These are phyloP conservation scores for Spodoptera frugiperda DNA, from an alignment of 1,140 invertebrate species.

Conservation along the genomic window DNA sequence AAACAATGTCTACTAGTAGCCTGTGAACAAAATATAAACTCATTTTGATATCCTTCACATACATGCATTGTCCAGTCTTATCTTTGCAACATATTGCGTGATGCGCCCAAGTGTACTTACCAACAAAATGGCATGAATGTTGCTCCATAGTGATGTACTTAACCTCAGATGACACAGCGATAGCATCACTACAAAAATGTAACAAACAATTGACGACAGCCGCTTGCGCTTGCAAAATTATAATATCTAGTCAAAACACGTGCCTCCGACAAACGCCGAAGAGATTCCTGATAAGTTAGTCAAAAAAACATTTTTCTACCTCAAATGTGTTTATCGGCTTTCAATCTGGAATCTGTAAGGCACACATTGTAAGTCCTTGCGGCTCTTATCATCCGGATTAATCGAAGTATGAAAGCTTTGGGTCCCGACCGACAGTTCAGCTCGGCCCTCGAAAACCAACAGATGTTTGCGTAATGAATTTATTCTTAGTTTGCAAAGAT, in stretches of 20 bases:
- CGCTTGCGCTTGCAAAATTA: slow-evolving; percentile 59
- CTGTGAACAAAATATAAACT: background rate
- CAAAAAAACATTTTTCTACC: slow-evolving; percentile 73
- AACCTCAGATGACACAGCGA: slow-evolving; percentile 49
- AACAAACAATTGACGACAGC: slow-evolving; percentile 59
- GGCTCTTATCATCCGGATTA: slow-evolving; percentile 80
- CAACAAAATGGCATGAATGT: slow-evolving; percentile 40
- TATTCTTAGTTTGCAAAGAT: slow-evolving; percentile 53
- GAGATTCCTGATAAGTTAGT: slow-evolving; percentile 67
- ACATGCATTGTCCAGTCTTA: slow-evolving; percentile 31
- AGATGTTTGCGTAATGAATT: slow-evolving; percentile 59
- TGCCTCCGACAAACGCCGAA: slow-evolving; percentile 63
- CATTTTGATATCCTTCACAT: slow-evolving; percentile 36
- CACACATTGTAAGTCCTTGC: slow-evolving; percentile 81
- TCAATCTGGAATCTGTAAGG: slow-evolving; percentile 80
- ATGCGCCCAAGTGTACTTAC: slow-evolving; percentile 31
- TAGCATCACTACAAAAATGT: slow-evolving; percentile 54
- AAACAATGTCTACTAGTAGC: slow-evolving; percentile 16
- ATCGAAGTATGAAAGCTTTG: slow-evolving; percentile 75
- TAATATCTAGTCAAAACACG: slow-evolving; percentile 79
- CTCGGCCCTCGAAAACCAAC: slow-evolving; percentile 66
- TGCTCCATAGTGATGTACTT: slow-evolving; percentile 30
- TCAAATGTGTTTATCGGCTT: slow-evolving; percentile 81
- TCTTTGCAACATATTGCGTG: slow-evolving; percentile 22
- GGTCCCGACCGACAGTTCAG: slow-evolving; percentile 71